Percentiles rank a stretch among this genome's conserved stretches.
Conservation (phyloP, 2,113 vertebrate species). For the Phoenicopterus ruber region DNA sequence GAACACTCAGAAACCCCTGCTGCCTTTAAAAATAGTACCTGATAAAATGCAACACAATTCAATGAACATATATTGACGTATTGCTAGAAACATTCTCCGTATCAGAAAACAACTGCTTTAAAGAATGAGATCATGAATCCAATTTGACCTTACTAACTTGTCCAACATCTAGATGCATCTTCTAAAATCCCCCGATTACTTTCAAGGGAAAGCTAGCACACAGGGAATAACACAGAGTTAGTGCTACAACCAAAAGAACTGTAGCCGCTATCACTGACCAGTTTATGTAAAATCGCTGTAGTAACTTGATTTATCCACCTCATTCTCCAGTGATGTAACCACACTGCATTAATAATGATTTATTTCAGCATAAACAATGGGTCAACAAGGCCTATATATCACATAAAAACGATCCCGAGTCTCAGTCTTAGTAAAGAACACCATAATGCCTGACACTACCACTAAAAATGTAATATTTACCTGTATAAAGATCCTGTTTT, state of each 20-base stretch:
- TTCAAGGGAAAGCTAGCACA: background rate
- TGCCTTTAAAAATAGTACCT: background rate
- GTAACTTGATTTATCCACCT: background rate
- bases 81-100: background rate
- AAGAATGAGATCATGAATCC: background rate
- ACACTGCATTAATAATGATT: background rate
- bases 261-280: background rate
- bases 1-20: background rate
- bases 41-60: background rate
- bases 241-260: background rate
- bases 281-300: background rate
- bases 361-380: background rate
- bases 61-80: background rate
- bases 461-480: slow-evolving; percentile 62
- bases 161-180: background rate
- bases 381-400: too few relatives aligned
- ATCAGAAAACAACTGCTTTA: background rate
- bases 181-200: background rate
- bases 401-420: background rate
- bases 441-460: background rate
- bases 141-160: background rate
- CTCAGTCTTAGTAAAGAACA: background rate
- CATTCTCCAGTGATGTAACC: background rate
- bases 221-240: background rate
- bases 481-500: slow-evolving; percentile 81